Percentiles rank a stretch among this genome's conserved stretches.
phyloP scores from a whole-genome alignment of 1,140 invertebrate species.

The Temnothorax nylanderi region DNA sequence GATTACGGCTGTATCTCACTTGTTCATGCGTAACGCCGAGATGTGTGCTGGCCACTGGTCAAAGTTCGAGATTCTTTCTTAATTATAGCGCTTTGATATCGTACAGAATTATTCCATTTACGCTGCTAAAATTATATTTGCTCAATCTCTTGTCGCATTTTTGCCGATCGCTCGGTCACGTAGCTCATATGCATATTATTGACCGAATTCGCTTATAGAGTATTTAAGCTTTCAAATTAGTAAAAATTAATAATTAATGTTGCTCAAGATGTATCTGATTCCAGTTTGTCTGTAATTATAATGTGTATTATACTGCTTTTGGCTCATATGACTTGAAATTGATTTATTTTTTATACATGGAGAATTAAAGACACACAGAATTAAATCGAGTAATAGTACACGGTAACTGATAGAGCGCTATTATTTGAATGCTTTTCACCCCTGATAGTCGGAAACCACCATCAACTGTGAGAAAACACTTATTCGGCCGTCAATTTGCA shows the following conservation, averaged over 20 bases:
- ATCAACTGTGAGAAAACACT: conserved; percentile 10
- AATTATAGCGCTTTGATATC: conserved; percentile 66
- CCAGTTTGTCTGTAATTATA: not conserved
- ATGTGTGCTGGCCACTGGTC: conserved; percentile 64
- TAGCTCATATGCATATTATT: not conserved
- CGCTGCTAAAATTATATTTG: conserved; percentile 38
- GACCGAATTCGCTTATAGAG: not conserved
- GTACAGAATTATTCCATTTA: conserved; percentile 61
- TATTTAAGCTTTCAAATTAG: not conserved
- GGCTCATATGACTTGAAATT: not conserved
- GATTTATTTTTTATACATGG: not conserved
- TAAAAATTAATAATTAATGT: not conserved
- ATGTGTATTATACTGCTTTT: not conserved
- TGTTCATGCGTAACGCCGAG: conserved; percentile 47
- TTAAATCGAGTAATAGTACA: not conserved
- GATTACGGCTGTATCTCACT: conserved; percentile 65
- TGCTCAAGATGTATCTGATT: not conserved
- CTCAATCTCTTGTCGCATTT: not conserved
- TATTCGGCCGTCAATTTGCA: conserved; percentile 41
- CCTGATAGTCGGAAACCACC: no score
- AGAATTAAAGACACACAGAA: not conserved
- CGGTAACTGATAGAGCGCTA: not conserved
- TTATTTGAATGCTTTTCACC: not conserved
- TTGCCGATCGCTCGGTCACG: not conserved
- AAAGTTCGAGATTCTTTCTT: conserved; percentile 71